Percentiles rank a stretch among this genome's conserved stretches.
Conservation (phyloP, 2,797 vertebrate genomes). For the Halcyon badia region DNA sequence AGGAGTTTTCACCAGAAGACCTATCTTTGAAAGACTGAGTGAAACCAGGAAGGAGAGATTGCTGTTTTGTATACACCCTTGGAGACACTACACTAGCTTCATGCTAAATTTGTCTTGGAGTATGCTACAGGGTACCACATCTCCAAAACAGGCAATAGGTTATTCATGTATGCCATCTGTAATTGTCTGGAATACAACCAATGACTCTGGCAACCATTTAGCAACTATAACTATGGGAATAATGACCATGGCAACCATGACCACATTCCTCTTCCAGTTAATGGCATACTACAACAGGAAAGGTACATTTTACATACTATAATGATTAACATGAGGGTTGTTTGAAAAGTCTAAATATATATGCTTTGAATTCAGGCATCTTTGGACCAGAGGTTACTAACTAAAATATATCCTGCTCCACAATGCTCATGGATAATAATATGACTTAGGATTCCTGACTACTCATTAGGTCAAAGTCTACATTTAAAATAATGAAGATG, state of each 20-base stretch:
- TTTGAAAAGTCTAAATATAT: background rate
- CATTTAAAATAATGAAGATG: background rate
- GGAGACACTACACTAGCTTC: background rate
- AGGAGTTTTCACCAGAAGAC: background rate
- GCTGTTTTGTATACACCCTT: background rate
- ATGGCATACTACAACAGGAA: background rate
- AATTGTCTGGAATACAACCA: background rate
- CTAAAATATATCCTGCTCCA: background rate
- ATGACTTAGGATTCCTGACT: background rate
- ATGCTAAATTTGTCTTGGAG: background rate
- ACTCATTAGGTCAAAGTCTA: background rate
- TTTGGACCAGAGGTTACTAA: background rate
- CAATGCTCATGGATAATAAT: background rate
- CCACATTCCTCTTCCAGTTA: background rate
- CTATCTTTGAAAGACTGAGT: background rate
- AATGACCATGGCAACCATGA: background rate
- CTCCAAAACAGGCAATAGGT: background rate
- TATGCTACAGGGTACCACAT: background rate
- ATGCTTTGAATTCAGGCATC: background rate
- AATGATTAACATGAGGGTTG: background rate
- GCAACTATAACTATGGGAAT: background rate
- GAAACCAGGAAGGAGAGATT: background rate
- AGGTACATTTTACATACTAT: background rate
- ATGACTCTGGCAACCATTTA: background rate
- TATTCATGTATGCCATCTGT: background rate